A percentile compares a stretch with the other conserved stretches of the same genome.
These are phyloP conservation scores for Oophaga pumilio DNA, from an alignment of 2,113 vertebrate genomes.

Conservation along the genomic window DNA sequence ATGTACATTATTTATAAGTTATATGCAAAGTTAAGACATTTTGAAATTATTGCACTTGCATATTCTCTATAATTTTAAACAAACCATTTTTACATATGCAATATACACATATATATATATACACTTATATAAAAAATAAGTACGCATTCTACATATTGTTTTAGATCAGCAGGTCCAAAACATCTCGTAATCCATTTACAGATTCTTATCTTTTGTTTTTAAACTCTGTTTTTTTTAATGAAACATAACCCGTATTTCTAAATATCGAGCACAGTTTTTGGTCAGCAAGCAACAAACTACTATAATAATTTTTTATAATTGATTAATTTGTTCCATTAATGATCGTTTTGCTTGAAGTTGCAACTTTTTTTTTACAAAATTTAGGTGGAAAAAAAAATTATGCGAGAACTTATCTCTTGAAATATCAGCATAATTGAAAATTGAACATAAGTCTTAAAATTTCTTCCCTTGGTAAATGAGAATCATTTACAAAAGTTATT, in stretches of 20 bases:
- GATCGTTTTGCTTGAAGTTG: not conserved
- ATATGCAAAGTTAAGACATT: conserved; percentile 81
- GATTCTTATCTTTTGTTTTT: not conserved
- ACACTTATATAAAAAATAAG: conserved; percentile 66
- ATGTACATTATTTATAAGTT: conserved; percentile 85
- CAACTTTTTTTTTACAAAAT: not conserved
- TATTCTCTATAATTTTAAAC: conserved; percentile 66
- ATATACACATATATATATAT: conserved; percentile 61
- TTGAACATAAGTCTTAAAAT: too few species aligned
- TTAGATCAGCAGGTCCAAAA: conserved; percentile 64
- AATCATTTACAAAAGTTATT: not conserved
- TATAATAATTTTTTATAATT: conserved; percentile 2
- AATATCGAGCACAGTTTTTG: conserved; percentile 66
- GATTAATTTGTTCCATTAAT: not conserved
- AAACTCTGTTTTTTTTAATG: conserved; percentile 14
- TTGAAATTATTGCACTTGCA: conserved; percentile 81
- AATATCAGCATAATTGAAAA: not conserved
- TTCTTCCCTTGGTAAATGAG: too few species aligned
- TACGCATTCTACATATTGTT: conserved; percentile 10
- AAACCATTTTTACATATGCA: conserved; percentile 67
- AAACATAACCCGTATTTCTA: conserved; percentile 63
- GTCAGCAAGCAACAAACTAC: conserved; percentile 60
- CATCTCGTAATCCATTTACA: not conserved
- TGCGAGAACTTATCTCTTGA: not conserved
- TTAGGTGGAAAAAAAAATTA: not conserved